Evolutionary conservation across 2,797 vertebrate genomes (phyloP).

Genomic region (Oceanodroma leucorhoa): DNA sequence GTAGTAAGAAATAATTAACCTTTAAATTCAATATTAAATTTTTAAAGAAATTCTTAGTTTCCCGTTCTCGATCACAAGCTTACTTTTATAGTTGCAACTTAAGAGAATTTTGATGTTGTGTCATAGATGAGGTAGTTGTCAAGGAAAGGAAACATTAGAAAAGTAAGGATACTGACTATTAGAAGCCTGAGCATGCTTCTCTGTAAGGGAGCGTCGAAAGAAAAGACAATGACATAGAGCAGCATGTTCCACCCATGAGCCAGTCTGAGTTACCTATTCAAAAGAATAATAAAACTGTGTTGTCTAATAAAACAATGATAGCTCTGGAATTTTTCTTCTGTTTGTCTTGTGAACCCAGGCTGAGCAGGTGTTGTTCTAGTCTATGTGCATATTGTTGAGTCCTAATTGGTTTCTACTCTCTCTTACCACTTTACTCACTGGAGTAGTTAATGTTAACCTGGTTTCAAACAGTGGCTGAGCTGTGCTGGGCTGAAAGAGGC

Average conservation of each 20-base stretch:
- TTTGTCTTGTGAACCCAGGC: accelerated
- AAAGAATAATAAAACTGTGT: not conserved
- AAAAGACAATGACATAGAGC: not conserved
- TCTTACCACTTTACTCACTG: not conserved
- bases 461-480: not conserved
- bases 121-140: not conserved
- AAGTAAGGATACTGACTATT: not conserved
- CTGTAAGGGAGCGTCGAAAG: accelerated
- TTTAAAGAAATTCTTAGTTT: not conserved
- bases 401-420: not conserved
- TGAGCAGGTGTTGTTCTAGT: not conserved
- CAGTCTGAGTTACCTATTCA: not conserved
- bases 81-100: not conserved
- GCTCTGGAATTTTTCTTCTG: not conserved
- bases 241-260: not conserved
- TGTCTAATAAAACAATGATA: not conserved
- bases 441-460: not conserved
- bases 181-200: not conserved
- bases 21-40: not conserved
- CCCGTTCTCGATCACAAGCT: not conserved
- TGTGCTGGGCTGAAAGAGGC: not conserved
- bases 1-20: not conserved
- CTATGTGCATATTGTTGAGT: accelerated
- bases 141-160: not conserved
- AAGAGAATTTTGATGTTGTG: not conserved